These are phyloP conservation scores for Junonia oenone DNA, from an alignment of 2,888 invertebrate genomes.

Conservation along the genomic window DNA sequence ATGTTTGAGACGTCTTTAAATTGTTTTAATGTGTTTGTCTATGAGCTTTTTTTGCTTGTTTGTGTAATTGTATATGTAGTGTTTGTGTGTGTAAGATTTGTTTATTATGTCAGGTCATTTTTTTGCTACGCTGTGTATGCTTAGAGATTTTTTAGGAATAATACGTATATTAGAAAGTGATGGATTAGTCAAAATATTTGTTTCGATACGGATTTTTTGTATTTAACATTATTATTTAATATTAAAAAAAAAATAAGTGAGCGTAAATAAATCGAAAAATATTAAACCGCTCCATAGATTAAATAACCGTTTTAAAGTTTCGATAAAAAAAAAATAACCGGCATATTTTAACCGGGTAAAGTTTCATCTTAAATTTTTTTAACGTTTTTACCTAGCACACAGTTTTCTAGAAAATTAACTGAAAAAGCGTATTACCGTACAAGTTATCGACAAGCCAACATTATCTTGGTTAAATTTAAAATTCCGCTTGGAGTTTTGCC, in stretches of 20 bases:
- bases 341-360: neutral
- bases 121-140: no score
- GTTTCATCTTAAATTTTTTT: neutral
- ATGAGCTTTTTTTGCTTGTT: no score
- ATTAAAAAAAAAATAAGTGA: no score
- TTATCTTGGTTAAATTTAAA: conserved; percentile 26
- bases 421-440: conserved; percentile 11
- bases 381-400: neutral
- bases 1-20: conserved; percentile 7
- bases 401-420: conserved; percentile 1
- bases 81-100: no score
- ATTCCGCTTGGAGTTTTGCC: conserved; percentile 41
- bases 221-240: no score
- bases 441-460: conserved; percentile 24
- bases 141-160: no score
- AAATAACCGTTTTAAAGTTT: neutral
- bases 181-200: no score
- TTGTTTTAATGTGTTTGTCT: conserved; percentile 5
- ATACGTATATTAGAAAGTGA: no score
- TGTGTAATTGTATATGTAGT: no score
- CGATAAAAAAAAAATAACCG: neutral
- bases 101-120: no score
- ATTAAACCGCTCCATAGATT: neutral
- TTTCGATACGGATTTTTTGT: no score
- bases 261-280: neutral